Base-by-base conservation (phyloP, 2,797 vertebrate species). In the Enteromius argenteus region DNA sequence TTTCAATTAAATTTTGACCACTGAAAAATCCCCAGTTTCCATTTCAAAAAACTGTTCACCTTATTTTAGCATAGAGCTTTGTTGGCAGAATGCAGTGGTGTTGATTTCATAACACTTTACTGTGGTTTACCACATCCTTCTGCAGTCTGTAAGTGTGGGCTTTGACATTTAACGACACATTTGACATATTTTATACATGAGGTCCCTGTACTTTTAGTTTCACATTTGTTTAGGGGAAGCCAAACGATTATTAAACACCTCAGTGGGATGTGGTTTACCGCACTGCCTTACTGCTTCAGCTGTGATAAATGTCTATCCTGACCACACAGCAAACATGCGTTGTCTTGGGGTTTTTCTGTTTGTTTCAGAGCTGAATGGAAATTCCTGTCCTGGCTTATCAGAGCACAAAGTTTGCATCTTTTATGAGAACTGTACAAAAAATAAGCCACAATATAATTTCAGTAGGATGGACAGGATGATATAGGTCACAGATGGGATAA, bases 41-140 rank as follows among this genome's bases (percentile, higher is more conserved):
- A 49, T 30, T 19, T 19, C 0, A 62, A 49, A 5, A 30, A 67
- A 10, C 0, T 2, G 32, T 5, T 67, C 8, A 21, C 64, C 32
- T 67, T 67, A 21, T 64, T 64, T 80, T 10, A 60, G 23, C 35
- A 44, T 46, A 37, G 13, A 15, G 19, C 35, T 66, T n/a, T 49
- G 17, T 74, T 51, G 17, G 3, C 46, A 19, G 72, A 53, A n/a
- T 53, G 21, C 80, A 82, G 15, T 17, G 4, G n/a, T 66, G 71
- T 71, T 74, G 58, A 82, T 53, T 75, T 76, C 30, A 67, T 44
- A 77, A 56, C 46, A 76, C 72, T 56, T 67, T 37, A 21, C 39
- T 56, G 27, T 77, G 76, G 49, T 49, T 60, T 23, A 39, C 68
- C 58, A 66, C 32, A 56, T 72, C 42, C 80, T 82, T 23, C 11